These are phyloP conservation scores for Polietes domitor DNA, from an alignment of 2,888 invertebrate species.

Conservation along the genomic window DNA sequence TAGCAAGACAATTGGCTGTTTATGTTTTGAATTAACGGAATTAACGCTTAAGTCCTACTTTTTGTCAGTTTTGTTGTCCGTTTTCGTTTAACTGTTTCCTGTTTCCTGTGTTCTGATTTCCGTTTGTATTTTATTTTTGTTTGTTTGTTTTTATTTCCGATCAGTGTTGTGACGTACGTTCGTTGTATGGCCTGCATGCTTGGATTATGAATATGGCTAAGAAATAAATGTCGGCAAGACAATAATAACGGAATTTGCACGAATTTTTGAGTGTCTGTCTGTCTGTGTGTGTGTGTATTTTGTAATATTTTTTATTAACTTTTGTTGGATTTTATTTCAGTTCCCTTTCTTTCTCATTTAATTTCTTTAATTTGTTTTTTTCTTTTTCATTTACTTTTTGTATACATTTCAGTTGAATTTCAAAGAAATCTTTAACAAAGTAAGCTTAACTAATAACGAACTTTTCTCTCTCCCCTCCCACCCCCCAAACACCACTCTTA, in stretches of 20 bases:
- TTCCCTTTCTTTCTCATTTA: background rate
- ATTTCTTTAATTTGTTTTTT: constrained; percentile 1
- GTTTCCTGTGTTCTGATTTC: constrained; percentile 17
- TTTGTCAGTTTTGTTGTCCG: background rate
- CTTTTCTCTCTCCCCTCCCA: constrained; percentile 21
- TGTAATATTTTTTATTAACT: background rate
- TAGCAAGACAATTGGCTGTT: constrained; percentile 19
- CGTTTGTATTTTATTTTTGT: background rate
- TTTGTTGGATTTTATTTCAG: background rate
- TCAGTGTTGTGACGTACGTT: constrained; percentile 19
- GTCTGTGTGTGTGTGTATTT: constrained; percentile 10
- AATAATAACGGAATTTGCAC: constrained; percentile 25
- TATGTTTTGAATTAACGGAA: constrained; percentile 4
- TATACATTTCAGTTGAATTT: background rate
- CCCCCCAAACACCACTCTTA: background rate
- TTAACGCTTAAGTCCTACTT: constrained; percentile 1
- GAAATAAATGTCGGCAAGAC: constrained; percentile 12
- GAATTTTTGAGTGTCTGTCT: too few species aligned
- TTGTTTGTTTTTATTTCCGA: background rate
- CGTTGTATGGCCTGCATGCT: constrained; percentile 14
- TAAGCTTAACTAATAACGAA: background rate
- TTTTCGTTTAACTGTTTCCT: background rate
- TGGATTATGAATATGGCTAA: background rate
- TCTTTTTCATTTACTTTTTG: background rate
- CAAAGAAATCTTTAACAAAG: background rate